A percentile compares a stretch with the other conserved stretches of the same genome.
Evolutionary conservation across 2,888 invertebrate genomes (phyloP).

Genomic region (Alloplasta piceator): DNA sequence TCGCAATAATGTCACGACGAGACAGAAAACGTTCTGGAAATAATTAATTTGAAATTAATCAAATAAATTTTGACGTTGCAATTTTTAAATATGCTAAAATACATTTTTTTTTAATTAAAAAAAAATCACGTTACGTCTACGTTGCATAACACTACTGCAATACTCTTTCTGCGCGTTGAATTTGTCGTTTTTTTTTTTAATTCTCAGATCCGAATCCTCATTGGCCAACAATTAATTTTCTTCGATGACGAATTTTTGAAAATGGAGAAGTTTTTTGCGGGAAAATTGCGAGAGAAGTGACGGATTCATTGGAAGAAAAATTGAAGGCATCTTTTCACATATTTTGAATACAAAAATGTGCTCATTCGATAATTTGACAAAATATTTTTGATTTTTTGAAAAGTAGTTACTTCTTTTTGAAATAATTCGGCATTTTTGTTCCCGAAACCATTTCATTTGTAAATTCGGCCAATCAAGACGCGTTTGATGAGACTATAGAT

Average conservation of each 20-base stretch:
- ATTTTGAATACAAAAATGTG: not conserved
- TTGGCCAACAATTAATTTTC: not conserved
- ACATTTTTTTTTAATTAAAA: not conserved
- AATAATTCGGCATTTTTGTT: not conserved
- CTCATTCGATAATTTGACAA: not conserved
- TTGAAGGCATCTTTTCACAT: no score
- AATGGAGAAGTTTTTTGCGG: not conserved
- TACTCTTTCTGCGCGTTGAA: constrained; percentile 42
- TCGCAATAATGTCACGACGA: constrained; percentile 34
- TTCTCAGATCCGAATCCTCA: constrained; percentile 15
- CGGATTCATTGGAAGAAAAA: no score
- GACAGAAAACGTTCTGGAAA: not conserved
- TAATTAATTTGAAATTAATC: not conserved
- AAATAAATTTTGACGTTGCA: not conserved
- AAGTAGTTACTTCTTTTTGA: not conserved
- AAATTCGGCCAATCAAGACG: constrained; percentile 28
- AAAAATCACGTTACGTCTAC: constrained; percentile 20
- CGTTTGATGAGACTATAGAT: not conserved
- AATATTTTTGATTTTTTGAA: not conserved
- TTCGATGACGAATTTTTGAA: not conserved
- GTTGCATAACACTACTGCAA: constrained; percentile 50
- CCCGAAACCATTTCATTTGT: not conserved
- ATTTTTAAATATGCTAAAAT: no score
- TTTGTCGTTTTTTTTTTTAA: constrained; percentile 18
- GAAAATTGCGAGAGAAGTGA: no score